Conservation (phyloP, 2,888 invertebrate genomes). For the Eurytoma californica region DNA sequence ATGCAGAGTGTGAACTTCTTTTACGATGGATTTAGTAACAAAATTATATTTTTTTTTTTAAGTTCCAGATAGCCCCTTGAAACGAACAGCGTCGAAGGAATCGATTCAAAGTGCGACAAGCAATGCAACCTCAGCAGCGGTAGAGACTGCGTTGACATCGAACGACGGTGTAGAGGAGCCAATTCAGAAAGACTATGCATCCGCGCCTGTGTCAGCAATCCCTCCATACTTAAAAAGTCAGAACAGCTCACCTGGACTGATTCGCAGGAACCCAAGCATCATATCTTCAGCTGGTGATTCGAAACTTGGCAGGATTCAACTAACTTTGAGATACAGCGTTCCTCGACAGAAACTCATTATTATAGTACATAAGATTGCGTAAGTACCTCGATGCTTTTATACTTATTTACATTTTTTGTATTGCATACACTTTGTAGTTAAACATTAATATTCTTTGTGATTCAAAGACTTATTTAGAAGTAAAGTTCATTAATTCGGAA, state of each 20-base stretch:
- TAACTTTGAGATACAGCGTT: slow-evolving; percentile 90
- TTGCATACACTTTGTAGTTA: too few species aligned
- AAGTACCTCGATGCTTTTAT: slow-evolving; percentile 74
- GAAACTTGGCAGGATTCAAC: slow-evolving; percentile 87
- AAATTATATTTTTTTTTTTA: slow-evolving; percentile 4
- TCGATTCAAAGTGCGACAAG: slow-evolving; percentile 66
- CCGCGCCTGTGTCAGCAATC: slow-evolving; percentile 59
- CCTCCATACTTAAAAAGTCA: slow-evolving; percentile 62
- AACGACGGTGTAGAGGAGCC: slow-evolving; percentile 66
- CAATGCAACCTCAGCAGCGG: slow-evolving; percentile 59
- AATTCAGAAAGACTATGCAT: slow-evolving; percentile 66
- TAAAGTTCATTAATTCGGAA: too few species aligned
- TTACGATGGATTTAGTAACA: background rate
- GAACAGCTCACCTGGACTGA: slow-evolving; percentile 67
- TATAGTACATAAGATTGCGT: slow-evolving; percentile 93
- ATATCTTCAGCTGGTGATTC: slow-evolving; percentile 83
- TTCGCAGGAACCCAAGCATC: slow-evolving; percentile 80
- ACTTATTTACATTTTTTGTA: too few species aligned
- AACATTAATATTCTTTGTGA: too few species aligned
- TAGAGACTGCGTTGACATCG: slow-evolving; percentile 56
- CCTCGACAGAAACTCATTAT: slow-evolving; percentile 88
- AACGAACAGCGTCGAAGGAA: slow-evolving; percentile 70
- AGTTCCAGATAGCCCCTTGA: slow-evolving; percentile 69
- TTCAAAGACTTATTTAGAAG: too few species aligned
- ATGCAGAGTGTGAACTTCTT: background rate